Percentiles rank a stretch among this genome's conserved stretches.
Evolutionary conservation across 2,888 invertebrate species (phyloP).

Genomic region (Phyllotreta cruciferae): DNA sequence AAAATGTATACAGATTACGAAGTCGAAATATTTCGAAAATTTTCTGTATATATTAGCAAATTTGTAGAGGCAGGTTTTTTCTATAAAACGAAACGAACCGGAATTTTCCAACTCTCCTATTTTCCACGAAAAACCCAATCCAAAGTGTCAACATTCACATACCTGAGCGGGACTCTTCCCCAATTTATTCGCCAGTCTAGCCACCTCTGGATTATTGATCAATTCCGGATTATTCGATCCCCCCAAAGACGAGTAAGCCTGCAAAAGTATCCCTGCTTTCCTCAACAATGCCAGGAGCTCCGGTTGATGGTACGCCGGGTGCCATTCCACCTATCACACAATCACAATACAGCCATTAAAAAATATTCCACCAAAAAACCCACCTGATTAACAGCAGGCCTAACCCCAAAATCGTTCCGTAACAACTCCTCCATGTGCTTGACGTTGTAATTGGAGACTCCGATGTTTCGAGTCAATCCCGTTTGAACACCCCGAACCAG

Average conservation of each 20-base stretch:
- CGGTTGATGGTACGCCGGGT: constrained; percentile 74
- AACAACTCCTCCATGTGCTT: constrained; percentile 72
- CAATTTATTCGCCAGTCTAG: constrained; percentile 65
- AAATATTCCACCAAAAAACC: no score
- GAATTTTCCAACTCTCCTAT: no score
- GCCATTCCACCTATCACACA: constrained; percentile 82
- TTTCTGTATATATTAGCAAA: no score
- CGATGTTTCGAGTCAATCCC: constrained; percentile 71
- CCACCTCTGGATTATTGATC: constrained; percentile 66
- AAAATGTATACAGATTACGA: constrained; percentile 2
- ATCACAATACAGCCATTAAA: no score
- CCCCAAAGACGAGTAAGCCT: constrained; percentile 83
- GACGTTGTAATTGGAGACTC: constrained; percentile 82
- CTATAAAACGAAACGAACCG: no score
- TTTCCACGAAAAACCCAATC: no score
- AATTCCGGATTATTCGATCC: constrained; percentile 64
- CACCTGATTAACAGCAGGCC: constrained; percentile 82
- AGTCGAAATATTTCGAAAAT: no score
- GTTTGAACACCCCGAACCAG: constrained; percentile 69
- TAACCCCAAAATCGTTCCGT: constrained; percentile 61
- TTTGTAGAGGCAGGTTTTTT: no score
- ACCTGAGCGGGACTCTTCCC: constrained; percentile 68
- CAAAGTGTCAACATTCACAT: no score
- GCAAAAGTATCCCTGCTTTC: constrained; percentile 71
- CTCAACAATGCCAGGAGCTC: constrained; percentile 71